Evolutionary conservation across 2,797 vertebrate genomes (phyloP).

Genomic region (Mus minutoides): DNA sequence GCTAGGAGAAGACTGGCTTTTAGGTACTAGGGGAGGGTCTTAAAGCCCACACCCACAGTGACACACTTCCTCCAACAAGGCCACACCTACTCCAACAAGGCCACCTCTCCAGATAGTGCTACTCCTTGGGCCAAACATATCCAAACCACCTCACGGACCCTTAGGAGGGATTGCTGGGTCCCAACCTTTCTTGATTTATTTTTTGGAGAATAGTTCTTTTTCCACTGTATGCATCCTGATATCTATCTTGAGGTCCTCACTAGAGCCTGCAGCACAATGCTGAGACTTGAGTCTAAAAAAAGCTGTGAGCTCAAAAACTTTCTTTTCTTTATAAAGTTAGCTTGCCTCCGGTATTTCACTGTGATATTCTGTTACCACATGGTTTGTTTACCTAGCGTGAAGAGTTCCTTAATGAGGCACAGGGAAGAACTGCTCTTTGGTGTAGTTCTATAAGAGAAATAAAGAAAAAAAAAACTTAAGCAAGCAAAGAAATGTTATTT

Average conservation of each 20-base stretch:
- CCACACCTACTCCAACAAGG: not conserved
- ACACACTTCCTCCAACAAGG: not conserved
- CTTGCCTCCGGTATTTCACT: not conserved
- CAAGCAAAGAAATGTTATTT: not conserved
- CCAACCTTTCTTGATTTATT: not conserved
- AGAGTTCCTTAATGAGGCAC: not conserved
- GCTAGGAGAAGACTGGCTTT: not conserved
- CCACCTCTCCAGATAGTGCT: too few species aligned
- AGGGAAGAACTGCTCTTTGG: not conserved
- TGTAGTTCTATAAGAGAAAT: not conserved
- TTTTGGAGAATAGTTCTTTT: not conserved
- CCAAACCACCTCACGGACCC: not conserved
- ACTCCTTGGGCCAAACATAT: not conserved
- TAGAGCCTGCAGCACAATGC: not conserved
- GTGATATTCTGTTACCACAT: not conserved
- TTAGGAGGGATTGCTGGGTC: not conserved
- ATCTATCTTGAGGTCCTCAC: not conserved
- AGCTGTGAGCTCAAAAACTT: not conserved
- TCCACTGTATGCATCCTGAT: not conserved
- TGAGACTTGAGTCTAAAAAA: not conserved
- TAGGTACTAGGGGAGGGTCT: not conserved
- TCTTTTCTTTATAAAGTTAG: not conserved
- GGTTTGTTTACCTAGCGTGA: not conserved
- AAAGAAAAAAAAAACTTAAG: not conserved
- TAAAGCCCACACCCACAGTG: not conserved